These are phyloP conservation scores for Stenchaetothrips biformis DNA, from an alignment of 2,888 invertebrate species.

Conservation along the genomic window DNA sequence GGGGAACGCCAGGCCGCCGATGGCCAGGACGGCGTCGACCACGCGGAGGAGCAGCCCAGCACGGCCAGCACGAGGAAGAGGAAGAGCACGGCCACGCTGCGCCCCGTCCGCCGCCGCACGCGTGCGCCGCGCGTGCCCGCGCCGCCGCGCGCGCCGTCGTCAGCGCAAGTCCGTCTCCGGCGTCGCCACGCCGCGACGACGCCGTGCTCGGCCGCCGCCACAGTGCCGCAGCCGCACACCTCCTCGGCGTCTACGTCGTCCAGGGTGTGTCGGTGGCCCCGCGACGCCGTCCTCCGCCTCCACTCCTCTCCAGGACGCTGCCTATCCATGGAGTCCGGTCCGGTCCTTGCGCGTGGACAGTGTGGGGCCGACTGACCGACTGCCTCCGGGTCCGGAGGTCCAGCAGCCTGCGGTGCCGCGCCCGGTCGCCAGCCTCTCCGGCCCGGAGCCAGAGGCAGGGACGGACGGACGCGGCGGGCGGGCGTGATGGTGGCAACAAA, in stretches of 20 bases:
- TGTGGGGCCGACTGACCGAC: not conserved
- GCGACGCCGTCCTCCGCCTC: not conserved
- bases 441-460: too few species aligned
- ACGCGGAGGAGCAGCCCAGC: not conserved
- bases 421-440: too few species aligned
- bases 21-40: too few species aligned
- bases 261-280: not conserved
- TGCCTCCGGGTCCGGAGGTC: not conserved
- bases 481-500: too few species aligned
- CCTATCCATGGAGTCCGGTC: not conserved
- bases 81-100: constrained; percentile 17
- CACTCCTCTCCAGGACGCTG: not conserved
- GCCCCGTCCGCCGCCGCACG: constrained; percentile 2
- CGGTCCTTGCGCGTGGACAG: not conserved
- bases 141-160: not conserved
- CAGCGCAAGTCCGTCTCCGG: not conserved
- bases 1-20: too few species aligned
- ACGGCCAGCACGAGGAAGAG: constrained; percentile 8
- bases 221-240: not conserved
- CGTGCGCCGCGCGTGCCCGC: not conserved
- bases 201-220: not conserved
- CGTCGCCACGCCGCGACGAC: not conserved
- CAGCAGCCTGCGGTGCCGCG: not conserved
- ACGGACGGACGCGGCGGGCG: too few species aligned
- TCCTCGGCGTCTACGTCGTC: not conserved